Conservation (phyloP, 2,113 vertebrate species). For the Scophthalmus maximus region DNA sequence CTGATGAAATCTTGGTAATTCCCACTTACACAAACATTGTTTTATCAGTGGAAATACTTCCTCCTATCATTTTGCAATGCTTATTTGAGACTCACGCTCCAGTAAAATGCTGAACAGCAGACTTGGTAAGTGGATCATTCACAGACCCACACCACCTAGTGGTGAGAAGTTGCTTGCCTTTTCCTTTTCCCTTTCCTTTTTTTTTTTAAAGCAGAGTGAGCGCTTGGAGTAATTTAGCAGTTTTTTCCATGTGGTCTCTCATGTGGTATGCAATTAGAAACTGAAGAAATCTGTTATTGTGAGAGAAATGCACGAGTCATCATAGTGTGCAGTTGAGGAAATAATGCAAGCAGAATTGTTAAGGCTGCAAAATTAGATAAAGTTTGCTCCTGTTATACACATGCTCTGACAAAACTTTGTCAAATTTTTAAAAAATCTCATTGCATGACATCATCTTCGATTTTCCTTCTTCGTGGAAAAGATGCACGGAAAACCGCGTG, state of each 20-base stretch:
- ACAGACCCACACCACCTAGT: constrained; percentile 44
- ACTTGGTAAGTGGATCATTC: not conserved
- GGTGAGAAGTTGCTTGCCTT: constrained; percentile 16
- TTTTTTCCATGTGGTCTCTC: constrained; percentile 44
- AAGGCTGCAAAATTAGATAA: no score
- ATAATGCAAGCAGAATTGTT: constrained; percentile 8
- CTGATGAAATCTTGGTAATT: constrained; percentile 12
- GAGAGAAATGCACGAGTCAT: constrained; percentile 5
- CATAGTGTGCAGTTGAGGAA: not conserved
- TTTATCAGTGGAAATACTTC: constrained; percentile 31
- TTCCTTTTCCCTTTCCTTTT: not conserved
- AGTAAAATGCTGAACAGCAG: not conserved
- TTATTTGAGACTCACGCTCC: not conserved
- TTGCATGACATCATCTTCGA: not conserved
- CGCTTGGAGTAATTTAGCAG: constrained; percentile 21
- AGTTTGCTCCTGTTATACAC: not conserved
- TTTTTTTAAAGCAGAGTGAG: not conserved
- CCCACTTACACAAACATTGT: constrained; percentile 1
- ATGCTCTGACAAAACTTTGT: not conserved
- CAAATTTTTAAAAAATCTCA: no score
- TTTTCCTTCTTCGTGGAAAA: not conserved
- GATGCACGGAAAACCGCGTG: not conserved
- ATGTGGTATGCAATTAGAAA: constrained; percentile 31
- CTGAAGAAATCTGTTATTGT: constrained; percentile 1
- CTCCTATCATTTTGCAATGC: constrained; percentile 17